Percentiles rank a stretch among this genome's conserved stretches.
Evolutionary conservation across 2,797 vertebrate genomes (phyloP).

Genomic region (Pseudomugil gertrudae): DNA sequence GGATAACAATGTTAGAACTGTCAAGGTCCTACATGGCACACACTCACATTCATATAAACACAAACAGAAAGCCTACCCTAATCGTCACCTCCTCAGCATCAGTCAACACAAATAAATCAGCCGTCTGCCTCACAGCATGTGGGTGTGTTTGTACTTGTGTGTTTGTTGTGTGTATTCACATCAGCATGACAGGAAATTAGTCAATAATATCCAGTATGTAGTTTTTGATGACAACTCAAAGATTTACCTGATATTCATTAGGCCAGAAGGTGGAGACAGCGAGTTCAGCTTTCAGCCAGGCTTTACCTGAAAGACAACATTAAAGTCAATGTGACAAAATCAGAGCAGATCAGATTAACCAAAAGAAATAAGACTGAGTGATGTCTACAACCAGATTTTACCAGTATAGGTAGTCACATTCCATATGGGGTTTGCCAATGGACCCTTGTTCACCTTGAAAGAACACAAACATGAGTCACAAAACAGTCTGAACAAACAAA

Average conservation of each 20-base stretch:
- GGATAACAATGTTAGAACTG: constrained; percentile 10
- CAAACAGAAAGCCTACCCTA: constrained; percentile 33
- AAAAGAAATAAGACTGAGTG: constrained; percentile 72
- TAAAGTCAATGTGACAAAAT: constrained; percentile 12
- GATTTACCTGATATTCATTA: constrained; percentile 95
- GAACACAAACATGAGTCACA: background rate
- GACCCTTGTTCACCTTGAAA: constrained; percentile 91
- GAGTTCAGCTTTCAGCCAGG: constrained; percentile 94
- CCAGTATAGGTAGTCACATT: constrained; percentile 93
- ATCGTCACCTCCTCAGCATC: constrained; percentile 72
- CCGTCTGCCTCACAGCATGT: constrained; percentile 56
- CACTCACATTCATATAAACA: constrained; percentile 14
- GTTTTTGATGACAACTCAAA: background rate
- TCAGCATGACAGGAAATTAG: constrained; percentile 15
- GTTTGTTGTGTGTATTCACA: constrained; percentile 26
- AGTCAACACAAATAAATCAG: constrained; percentile 78
- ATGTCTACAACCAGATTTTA: constrained; percentile 83
- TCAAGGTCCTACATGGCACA: constrained; percentile 21
- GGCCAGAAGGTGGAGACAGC: constrained; percentile 99
- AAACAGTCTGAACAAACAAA: background rate
- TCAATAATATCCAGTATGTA: background rate
- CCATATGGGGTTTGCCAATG: constrained; percentile 97
- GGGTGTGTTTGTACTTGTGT: constrained; percentile 13
- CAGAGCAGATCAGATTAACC: background rate
- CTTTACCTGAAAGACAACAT: constrained; percentile 79